These are phyloP conservation scores for Halcyon badia DNA, from an alignment of 2,797 vertebrate species.

Conservation along the genomic window DNA sequence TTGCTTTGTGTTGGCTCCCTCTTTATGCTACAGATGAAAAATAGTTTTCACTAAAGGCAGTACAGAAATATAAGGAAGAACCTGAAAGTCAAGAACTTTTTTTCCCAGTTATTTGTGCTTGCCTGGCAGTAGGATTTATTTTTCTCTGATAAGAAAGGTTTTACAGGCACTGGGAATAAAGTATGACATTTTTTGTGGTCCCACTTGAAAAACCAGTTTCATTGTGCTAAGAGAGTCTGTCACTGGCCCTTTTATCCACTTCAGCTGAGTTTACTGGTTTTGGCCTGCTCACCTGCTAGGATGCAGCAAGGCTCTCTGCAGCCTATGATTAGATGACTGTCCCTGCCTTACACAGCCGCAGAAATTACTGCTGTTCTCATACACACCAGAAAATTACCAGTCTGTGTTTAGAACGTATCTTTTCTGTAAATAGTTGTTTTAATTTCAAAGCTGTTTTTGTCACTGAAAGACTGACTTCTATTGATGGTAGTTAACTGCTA, in stretches of 20 bases:
- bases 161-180: neutral
- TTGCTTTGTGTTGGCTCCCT: neutral
- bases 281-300: neutral
- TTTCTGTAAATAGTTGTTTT: neutral
- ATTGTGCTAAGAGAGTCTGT: neutral
- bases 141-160: neutral
- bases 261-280: neutral
- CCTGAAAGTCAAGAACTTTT: neutral
- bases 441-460: neutral
- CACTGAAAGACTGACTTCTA: neutral
- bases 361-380: neutral
- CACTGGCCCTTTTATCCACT: no score
- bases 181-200: neutral
- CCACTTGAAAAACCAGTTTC: neutral
- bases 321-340: neutral
- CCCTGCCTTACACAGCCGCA: neutral
- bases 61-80: neutral
- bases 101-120: neutral
- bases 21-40: neutral
- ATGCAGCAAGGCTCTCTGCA: neutral
- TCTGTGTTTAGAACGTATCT: neutral
- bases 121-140: neutral
- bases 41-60: neutral
- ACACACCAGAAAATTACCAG: neutral
- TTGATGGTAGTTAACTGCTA: neutral